A percentile compares a stretch with the other conserved stretches of the same genome.
These are phyloP conservation scores for Coregonus clupeaformis DNA, from an alignment of 2,113 vertebrate species.

Conservation along the genomic window DNA sequence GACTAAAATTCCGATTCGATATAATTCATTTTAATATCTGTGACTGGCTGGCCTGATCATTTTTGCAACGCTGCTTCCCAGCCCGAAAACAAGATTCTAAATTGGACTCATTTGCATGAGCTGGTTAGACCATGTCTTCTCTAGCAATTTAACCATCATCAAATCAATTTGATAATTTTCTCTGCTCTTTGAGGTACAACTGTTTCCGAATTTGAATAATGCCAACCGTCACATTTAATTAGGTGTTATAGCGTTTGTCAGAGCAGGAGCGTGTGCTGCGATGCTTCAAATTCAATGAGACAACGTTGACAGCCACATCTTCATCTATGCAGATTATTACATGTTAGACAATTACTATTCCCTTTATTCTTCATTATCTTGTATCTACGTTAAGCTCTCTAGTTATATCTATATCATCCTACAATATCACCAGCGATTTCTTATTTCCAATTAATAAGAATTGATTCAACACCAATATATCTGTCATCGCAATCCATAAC, in stretches of 20 bases:
- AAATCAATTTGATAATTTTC: slow-evolving; percentile 87
- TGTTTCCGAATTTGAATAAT: slow-evolving; percentile 75
- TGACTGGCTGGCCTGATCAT: slow-evolving; percentile 97
- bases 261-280: slow-evolving; percentile 38
- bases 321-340: slow-evolving; percentile 45
- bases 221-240: slow-evolving; percentile 73
- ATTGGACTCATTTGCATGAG: slow-evolving; percentile 98
- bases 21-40: slow-evolving; percentile 99
- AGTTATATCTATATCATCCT: not conserved
- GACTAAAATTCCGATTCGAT: slow-evolving; percentile 99
- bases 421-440: not conserved
- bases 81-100: slow-evolving; percentile 93
- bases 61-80: slow-evolving; percentile 88
- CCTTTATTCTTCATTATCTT: not conserved
- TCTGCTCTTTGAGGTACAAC: slow-evolving; percentile 74
- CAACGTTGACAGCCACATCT: slow-evolving; percentile 36
- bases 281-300: slow-evolving; percentile 49
- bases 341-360: slow-evolving; percentile 11
- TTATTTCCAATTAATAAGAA: not conserved
- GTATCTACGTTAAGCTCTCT: not conserved
- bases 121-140: slow-evolving; percentile 90
- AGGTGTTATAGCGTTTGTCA: slow-evolving; percentile 62
- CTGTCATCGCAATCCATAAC: not conserved
- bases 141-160: slow-evolving; percentile 93
- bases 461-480: not conserved